These are phyloP conservation scores for Chymomyza procnemis DNA, from an alignment of 2,888 invertebrate genomes.

Conservation along the genomic window DNA sequence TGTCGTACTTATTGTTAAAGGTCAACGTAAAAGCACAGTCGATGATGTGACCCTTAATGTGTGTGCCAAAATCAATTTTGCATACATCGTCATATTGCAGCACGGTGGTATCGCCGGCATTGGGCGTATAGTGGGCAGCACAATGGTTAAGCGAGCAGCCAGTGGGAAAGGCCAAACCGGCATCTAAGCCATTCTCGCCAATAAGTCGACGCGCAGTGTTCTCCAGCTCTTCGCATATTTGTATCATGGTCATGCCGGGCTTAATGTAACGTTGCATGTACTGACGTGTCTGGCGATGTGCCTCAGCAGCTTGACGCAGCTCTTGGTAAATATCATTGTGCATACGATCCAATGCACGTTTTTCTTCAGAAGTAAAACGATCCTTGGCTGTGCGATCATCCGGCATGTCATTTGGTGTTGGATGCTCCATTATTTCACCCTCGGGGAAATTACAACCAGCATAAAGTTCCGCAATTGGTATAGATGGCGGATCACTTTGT, in stretches of 20 bases:
- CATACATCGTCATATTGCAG: slow-evolving; percentile 97
- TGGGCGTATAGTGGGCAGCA: slow-evolving; percentile 99
- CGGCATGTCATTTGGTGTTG: slow-evolving; percentile 80
- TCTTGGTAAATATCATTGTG: slow-evolving; percentile 92
- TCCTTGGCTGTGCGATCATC: slow-evolving; percentile 93
- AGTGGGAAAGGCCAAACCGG: slow-evolving; percentile 97
- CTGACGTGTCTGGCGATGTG: slow-evolving; percentile 90
- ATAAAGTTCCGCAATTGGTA: slow-evolving; percentile 91
- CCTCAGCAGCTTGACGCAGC: slow-evolving; percentile 97
- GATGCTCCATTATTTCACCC: slow-evolving; percentile 93
- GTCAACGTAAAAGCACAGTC: slow-evolving; percentile 99
- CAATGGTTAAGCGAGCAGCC: slow-evolving; percentile 99
- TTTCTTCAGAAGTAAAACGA: slow-evolving; percentile 91
- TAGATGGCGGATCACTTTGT: slow-evolving; percentile 91
- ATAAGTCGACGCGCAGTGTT: slow-evolving; percentile 93
- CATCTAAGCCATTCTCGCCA: slow-evolving; percentile 95
- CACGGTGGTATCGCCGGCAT: slow-evolving; percentile 97
- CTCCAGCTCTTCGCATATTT: slow-evolving; percentile 98
- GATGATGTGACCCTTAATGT: slow-evolving; percentile 98
- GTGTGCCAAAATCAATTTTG: slow-evolving; percentile 99
- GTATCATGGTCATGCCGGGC: slow-evolving; percentile 99
- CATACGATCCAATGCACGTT: slow-evolving; percentile 92
- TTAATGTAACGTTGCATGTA: slow-evolving; percentile 94
- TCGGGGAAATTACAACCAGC: slow-evolving; percentile 91
- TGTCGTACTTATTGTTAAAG: slow-evolving; percentile 97